A percentile compares a stretch with the other conserved stretches of the same genome.
Evolutionary conservation across 2,888 invertebrate species (phyloP).

Genomic region (Cheilosia impressa): DNA sequence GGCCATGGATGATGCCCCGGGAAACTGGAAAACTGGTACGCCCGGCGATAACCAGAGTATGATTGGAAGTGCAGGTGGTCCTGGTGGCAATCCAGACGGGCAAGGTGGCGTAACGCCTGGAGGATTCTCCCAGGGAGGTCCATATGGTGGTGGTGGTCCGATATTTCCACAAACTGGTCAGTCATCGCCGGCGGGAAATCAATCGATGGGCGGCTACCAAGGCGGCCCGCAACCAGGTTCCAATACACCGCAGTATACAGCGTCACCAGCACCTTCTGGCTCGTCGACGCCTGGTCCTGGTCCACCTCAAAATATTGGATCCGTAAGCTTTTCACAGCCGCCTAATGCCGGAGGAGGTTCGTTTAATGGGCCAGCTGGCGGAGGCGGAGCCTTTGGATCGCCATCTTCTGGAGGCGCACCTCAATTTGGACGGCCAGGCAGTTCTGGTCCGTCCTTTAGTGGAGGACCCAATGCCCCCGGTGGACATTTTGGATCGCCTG

Average conservation of each 20-base stretch:
- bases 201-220: slow-evolving; percentile 85
- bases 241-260: slow-evolving; percentile 92
- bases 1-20: slow-evolving; percentile 90
- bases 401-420: slow-evolving; percentile 88
- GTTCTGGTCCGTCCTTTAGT: slow-evolving; percentile 68
- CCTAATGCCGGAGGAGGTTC: slow-evolving; percentile 85
- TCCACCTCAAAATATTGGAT: slow-evolving; percentile 85
- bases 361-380: slow-evolving; percentile 89
- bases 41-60: slow-evolving; percentile 81
- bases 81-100: slow-evolving; percentile 86
- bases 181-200: slow-evolving; percentile 90
- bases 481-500: slow-evolving; percentile 84
- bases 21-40: slow-evolving; percentile 90
- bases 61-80: slow-evolving; percentile 83
- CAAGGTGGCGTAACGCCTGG: slow-evolving; percentile 87
- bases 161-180: slow-evolving; percentile 89
- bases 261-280: slow-evolving; percentile 93
- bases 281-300: slow-evolving; percentile 92
- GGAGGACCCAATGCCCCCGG: slow-evolving; percentile 83
- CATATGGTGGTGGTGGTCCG: slow-evolving; percentile 85
- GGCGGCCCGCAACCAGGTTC: slow-evolving; percentile 90
- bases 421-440: slow-evolving; percentile 85
- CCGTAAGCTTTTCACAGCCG: slow-evolving; percentile 85
- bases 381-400: slow-evolving; percentile 86
- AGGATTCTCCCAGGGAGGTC: slow-evolving; percentile 85